Base-by-base conservation (phyloP, 1,140 invertebrate genomes). In the Papilio helenus region DNA sequence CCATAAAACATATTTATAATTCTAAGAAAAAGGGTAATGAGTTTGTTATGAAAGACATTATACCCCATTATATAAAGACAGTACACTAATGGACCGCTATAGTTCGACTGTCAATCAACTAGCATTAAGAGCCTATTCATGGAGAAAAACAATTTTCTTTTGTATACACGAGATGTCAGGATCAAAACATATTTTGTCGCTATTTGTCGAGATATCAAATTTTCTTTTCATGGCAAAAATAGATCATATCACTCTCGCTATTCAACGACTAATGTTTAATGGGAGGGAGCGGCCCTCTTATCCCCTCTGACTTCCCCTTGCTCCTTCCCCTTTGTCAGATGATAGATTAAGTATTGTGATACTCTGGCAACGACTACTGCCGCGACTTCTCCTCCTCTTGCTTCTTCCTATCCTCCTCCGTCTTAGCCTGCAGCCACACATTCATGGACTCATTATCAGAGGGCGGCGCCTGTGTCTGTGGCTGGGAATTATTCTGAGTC, bases 261-360 rank as follows among this genome's bases (percentile, higher is more conserved):
- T 87, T 76, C 81, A 80, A 77, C 79, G 26, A 55, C 80, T 71
- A 79, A 80, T 84, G 81, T 82, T 84, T 79, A 79, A 86, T 83
- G 81, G 79, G 85, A 86, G 86, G 85, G 87, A 83, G 84, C 82
- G 77, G 51, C 81, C 84, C 83, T 83, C 83, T 71, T 49, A 74
- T 51, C 82, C 78, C 55, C 61, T 79, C 58, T 73, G n/a, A n/a
- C 78, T 82, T 73, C 81, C 39, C 5, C 18, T 44, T 76, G 34
- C 49, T 71, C 79, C 85, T 83, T 84, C 84, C 88, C 84, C 82
- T 58, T 79, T 81, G 82, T 85, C 86, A 84, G 87, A 87, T 87
- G 87, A 89, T 90, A 90, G 87, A 90, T 88, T 87, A 87, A 86
- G 82, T 80, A 86, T 86, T 87, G 80, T 85, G 81, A 81, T 79